phyloP scores from a whole-genome alignment of 2,888 invertebrate genomes.

The Apotomis capreana region DNA sequence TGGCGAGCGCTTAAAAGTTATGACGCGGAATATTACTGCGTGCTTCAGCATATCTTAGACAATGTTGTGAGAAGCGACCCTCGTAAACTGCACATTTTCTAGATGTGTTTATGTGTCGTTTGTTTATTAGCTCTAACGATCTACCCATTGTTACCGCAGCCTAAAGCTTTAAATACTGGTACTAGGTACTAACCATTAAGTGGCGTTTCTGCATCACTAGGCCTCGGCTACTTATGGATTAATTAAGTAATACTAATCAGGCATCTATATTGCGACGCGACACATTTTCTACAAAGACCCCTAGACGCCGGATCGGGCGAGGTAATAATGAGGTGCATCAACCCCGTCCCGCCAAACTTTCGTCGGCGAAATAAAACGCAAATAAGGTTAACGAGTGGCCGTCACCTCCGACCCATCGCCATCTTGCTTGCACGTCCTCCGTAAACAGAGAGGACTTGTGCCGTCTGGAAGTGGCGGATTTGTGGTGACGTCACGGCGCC shows the following conservation, averaged over 20 bases:
- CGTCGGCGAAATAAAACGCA: slow-evolving; percentile 12
- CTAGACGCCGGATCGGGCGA: not conserved
- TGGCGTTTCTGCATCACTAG: too few species aligned
- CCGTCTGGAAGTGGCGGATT: slow-evolving; percentile 6
- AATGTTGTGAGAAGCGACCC: not conserved
- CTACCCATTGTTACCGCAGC: too few species aligned
- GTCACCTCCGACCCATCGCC: not conserved
- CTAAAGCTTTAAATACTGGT: too few species aligned
- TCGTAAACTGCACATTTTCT: not conserved
- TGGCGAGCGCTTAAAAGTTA: not conserved
- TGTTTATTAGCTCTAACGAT: not conserved
- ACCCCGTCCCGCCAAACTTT: slow-evolving; percentile 8
- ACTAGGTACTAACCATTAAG: too few species aligned
- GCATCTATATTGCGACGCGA: too few species aligned
- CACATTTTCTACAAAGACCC: not conserved
- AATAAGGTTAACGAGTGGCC: slow-evolving; percentile 23
- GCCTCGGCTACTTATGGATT: too few species aligned
- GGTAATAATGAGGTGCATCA: slow-evolving; percentile 7
- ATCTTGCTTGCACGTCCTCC: slow-evolving; percentile 3
- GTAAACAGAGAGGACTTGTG: slow-evolving; percentile 4
- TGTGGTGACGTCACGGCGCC: slow-evolving; percentile 41
- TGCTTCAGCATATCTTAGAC: not conserved
- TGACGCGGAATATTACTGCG: not conserved
- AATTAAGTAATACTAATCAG: too few species aligned
- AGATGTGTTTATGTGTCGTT: not conserved